Percentiles rank a stretch among this genome's conserved stretches.
phyloP scores from a whole-genome alignment of 53 echinoderm and acorn worm species.

The Luidia sarsii region DNA sequence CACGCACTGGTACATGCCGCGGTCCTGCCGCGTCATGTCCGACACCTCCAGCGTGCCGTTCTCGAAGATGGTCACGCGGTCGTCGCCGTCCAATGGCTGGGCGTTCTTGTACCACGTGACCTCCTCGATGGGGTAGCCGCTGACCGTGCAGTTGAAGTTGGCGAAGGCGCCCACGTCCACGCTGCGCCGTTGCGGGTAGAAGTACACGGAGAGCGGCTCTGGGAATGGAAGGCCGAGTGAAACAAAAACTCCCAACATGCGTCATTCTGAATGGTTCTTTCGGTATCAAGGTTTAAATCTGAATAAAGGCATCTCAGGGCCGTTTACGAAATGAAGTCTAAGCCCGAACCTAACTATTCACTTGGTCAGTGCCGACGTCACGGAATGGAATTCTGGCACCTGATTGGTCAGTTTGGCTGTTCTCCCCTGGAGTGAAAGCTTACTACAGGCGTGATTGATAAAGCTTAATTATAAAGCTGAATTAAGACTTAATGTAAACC shows the following conservation, averaged over 20 bases:
- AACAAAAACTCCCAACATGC: neutral
- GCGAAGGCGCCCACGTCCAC: constrained; percentile 95
- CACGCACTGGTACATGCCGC: constrained; percentile 97
- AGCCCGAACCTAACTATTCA: too few relatives aligned
- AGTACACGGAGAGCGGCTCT: constrained; percentile 93
- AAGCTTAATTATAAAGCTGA: too few relatives aligned
- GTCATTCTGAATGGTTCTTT: neutral
- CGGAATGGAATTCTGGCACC: too few relatives aligned
- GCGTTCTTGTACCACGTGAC: constrained; percentile 98
- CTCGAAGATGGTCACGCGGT: constrained; percentile 83
- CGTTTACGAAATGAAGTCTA: too few relatives aligned
- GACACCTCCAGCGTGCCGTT: constrained; percentile 95
- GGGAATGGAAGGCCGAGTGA: constrained; percentile 2
- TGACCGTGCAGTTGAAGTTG: constrained; percentile 93
- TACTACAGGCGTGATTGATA: too few relatives aligned
- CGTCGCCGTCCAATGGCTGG: constrained; percentile 85
- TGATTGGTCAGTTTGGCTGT: too few relatives aligned
- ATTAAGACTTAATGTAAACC: too few relatives aligned
- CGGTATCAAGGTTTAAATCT: too few relatives aligned
- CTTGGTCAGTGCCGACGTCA: too few relatives aligned
- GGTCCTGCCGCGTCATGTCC: constrained; percentile 87
- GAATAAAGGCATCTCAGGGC: neutral
- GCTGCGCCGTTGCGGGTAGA: constrained; percentile 90
- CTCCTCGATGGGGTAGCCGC: constrained; percentile 83
- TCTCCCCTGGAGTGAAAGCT: too few relatives aligned